Base-by-base conservation (phyloP, 2,888 invertebrate genomes). In the Cataglyphis altisquamis region DNA sequence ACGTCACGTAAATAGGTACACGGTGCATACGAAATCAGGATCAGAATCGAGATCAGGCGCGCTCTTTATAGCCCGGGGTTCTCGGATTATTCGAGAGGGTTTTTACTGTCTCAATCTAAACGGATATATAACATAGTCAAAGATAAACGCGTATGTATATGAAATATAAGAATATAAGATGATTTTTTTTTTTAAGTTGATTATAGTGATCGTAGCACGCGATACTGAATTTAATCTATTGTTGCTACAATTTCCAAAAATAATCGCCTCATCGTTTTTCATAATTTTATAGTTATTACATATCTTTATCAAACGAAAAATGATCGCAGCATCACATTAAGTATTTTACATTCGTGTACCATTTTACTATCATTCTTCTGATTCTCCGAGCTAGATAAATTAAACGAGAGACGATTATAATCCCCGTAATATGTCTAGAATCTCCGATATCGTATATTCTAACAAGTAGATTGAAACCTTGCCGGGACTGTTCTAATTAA, bases 11-110 rank as follows among this genome's bases (percentile, higher is more conserved):
- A 80, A 80, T 80, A 72, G 78, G 60, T 72, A 72, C 78, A 80
- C 70, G 78, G 60, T 80, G 78, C 72, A 80, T 80, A 80, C 78
- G 78, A 60, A 80, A 80, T 80, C 78, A 80, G 78, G 72, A 78
- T 78, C 70, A 41, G 77, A 21, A 78, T 78, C 78, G 57, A 67
- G 55, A 77, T 77, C 77, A 70, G 60, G 60, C 72, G 72, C 78
- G 72, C 78, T 62, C 78, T 72, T 80, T 80, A 80, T 80, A 80
- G 45, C 72, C 78, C 18, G 36, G 55, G 72, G 72, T 80, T 72
- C 60, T 25, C 29, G 36, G 72, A 70, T 70, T 72, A 80, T 62
- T 80, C 78, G 32, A 60, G 41, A 3, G 52, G 8, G n/a, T 48
- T 60, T 36, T 60, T 12, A 45, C 72, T 72, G 72, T 80, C 78